Percentiles rank a stretch among this genome's conserved stretches.
These are phyloP conservation scores for Volucella zonaria DNA, from an alignment of 2,888 invertebrate genomes.

Conservation along the genomic window DNA sequence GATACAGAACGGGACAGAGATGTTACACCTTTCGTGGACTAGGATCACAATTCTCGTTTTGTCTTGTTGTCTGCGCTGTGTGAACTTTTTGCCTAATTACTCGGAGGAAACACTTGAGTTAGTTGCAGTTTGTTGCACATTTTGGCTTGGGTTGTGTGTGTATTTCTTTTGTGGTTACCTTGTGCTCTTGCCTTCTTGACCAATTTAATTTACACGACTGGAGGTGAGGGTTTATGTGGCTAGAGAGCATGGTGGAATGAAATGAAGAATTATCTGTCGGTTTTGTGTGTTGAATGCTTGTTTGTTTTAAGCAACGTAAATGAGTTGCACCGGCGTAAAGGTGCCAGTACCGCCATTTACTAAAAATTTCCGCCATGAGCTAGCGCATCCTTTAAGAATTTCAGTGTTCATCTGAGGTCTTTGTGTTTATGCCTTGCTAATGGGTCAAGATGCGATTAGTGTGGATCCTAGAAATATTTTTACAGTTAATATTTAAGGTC, in stretches of 20 bases:
- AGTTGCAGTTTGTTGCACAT: constrained; percentile 26
- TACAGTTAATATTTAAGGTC: no score
- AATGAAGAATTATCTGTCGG: constrained; percentile 65
- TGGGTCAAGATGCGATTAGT: no score
- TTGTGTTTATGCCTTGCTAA: constrained; percentile 6
- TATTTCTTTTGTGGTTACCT: constrained; percentile 20
- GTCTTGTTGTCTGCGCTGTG: constrained; percentile 25
- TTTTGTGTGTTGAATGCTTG: constrained; percentile 66
- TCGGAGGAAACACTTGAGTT: constrained; percentile 30
- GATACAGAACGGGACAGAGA: constrained; percentile 6
- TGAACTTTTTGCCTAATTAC: constrained; percentile 67
- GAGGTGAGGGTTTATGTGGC: constrained; percentile 43
- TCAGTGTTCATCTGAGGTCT: constrained; percentile 17
- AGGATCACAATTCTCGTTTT: constrained; percentile 27
- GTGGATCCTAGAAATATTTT: no score
- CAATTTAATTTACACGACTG: constrained; percentile 71
- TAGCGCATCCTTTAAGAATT: constrained; percentile 25
- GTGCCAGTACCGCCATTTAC: constrained; percentile 40
- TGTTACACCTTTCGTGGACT: constrained; percentile 37
- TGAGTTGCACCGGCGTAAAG: constrained; percentile 55
- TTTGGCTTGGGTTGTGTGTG: constrained; percentile 14
- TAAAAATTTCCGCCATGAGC: constrained; percentile 31
- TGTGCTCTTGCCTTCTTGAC: constrained; percentile 25
- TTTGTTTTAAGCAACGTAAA: constrained; percentile 63
- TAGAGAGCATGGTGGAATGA: constrained; percentile 40